These are phyloP conservation scores for Drosophila phalerata DNA, from an alignment of 2,888 invertebrate species.

Conservation along the genomic window DNA sequence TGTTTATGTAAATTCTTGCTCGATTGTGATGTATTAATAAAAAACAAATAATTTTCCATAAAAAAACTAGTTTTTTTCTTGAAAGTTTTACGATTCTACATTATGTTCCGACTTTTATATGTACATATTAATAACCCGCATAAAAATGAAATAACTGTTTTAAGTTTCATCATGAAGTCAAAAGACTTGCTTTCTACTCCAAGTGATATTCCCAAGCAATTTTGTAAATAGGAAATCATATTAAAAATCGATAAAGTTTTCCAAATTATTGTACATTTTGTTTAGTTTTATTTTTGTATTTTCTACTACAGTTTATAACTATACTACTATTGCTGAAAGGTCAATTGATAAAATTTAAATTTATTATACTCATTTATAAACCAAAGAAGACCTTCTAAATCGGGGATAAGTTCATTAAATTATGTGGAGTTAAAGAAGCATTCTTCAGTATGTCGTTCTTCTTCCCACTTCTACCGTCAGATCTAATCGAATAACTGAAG, in stretches of 20 bases:
- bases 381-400: not conserved
- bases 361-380: no score
- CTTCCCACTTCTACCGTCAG: not conserved
- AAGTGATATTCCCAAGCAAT: not conserved
- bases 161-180: not conserved
- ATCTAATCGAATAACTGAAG: conserved; percentile 18
- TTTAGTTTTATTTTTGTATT: no score
- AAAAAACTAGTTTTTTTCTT: conserved; percentile 14
- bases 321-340: no score
- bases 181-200: conserved; percentile 5
- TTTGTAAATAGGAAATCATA: not conserved
- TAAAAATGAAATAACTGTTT: conserved; percentile 12
- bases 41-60: conserved; percentile 4
- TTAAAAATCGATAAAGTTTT: not conserved
- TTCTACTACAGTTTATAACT: no score
- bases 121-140: conserved; percentile 15
- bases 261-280: no score
- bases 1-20: not conserved
- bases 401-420: not conserved
- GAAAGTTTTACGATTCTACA: conserved; percentile 20
- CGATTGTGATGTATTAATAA: conserved; percentile 1
- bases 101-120: conserved; percentile 10
- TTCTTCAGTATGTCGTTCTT: not conserved
- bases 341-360: no score
- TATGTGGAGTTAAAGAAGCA: not conserved